Evolutionary conservation across 2,888 invertebrate species (phyloP).

Genomic region (Spodoptera exigua): DNA sequence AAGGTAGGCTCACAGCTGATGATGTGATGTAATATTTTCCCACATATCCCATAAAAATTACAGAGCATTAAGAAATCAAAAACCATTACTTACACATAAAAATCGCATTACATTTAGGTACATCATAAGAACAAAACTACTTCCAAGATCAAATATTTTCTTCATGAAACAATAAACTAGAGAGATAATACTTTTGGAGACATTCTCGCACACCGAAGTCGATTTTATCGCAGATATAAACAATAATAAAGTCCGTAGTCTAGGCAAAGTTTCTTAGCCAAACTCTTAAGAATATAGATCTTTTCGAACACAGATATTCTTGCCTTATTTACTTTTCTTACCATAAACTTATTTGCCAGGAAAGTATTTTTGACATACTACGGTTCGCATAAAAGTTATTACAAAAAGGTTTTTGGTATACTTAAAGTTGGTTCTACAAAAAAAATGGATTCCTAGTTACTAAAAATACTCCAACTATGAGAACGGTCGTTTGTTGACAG

Average conservation of each 20-base stretch:
- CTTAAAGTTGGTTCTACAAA: background rate
- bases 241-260: slow-evolving; percentile 20
- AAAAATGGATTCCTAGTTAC: slow-evolving; percentile 1
- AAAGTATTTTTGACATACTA: slow-evolving; percentile 20
- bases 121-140: slow-evolving; percentile 15
- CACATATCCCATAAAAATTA: too few relatives aligned
- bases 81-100: slow-evolving; percentile 1
- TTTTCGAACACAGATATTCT: slow-evolving; percentile 22
- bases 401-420: slow-evolving; percentile 1
- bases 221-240: slow-evolving; percentile 28
- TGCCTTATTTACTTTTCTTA: slow-evolving; percentile 28
- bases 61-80: too few relatives aligned
- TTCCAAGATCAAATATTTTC: slow-evolving; percentile 4
- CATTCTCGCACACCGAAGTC: slow-evolving; percentile 8
- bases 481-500: too few relatives aligned
- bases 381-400: slow-evolving; percentile 5
- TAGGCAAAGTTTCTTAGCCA: slow-evolving; percentile 17
- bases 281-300: slow-evolving; percentile 19
- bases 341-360: slow-evolving; percentile 21
- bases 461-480: background rate
- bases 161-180: slow-evolving; percentile 10
- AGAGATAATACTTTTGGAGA: background rate
- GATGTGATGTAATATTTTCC: too few relatives aligned
- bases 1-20: too few relatives aligned
- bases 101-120: too few relatives aligned